phyloP scores from a whole-genome alignment of 2,888 invertebrate species.

The Bugulina stolonifera region DNA sequence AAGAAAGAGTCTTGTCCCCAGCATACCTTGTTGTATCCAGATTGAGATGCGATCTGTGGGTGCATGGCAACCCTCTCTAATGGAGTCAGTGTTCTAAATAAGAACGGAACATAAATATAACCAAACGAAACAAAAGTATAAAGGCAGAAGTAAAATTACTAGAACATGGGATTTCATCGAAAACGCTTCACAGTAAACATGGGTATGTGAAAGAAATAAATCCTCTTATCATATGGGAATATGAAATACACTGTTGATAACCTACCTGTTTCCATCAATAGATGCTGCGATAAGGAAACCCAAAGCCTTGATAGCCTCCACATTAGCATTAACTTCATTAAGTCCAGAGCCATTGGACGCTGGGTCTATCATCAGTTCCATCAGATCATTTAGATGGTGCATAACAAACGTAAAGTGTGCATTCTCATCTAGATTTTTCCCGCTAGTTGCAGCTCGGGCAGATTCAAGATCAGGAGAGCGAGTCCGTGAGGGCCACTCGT shows the following conservation, averaged over 20 bases:
- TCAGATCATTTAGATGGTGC: slow-evolving; percentile 47
- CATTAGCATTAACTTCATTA: slow-evolving; percentile 37
- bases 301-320: slow-evolving; percentile 46
- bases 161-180: no score
- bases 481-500: slow-evolving; percentile 49
- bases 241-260: no score
- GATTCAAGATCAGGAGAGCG: slow-evolving; percentile 45
- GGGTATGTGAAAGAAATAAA: no score
- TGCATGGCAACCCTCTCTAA: slow-evolving; percentile 45
- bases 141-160: no score
- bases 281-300: slow-evolving; percentile 48
- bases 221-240: no score
- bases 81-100: slow-evolving; percentile 37
- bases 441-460: slow-evolving; percentile 24
- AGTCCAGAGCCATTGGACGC: slow-evolving; percentile 31
- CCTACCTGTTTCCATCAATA: slow-evolving; percentile 42
- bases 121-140: no score
- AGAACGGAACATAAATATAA: neutral
- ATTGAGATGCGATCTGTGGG: slow-evolving; percentile 42
- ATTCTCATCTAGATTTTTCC: slow-evolving; percentile 47
- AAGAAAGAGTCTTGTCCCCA: no score
- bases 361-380: slow-evolving; percentile 49
- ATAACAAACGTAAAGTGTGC: slow-evolving; percentile 50
- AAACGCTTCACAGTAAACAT: no score
- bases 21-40: slow-evolving; percentile 48